Base-by-base conservation (phyloP, 2,888 invertebrate species). In the Bombylius discolor region DNA sequence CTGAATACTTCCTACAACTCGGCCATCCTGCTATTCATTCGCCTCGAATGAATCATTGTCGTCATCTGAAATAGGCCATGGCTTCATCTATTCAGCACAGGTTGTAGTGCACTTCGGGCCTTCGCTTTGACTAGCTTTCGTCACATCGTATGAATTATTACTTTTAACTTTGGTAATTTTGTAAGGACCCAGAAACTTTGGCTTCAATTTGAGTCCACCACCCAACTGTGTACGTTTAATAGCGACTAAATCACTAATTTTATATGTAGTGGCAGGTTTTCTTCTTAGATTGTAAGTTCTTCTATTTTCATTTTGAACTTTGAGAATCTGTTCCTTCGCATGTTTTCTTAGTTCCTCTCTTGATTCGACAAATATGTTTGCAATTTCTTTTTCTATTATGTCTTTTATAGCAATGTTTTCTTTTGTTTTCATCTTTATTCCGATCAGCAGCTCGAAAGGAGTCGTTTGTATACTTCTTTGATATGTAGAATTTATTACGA, bases 221-320 rank as follows among this genome's bases (percentile, higher is more conserved):
- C 66, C 68, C 54, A 66, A 66, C 53, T 71, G 69, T 0, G 68
- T 70, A n/a, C 67, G 53, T 54, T 69, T 65, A 9, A 70, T 68
- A 3, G 67, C 56, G 11, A 59, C 57, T 7, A 60, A 45, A 11
- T 60, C 59, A 9, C 56, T 50, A 23, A 50, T 42, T 13, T 44
- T 47, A 46, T 60, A 62, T 31, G 48, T 47, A 4, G 14, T 51
- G 3, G 57, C 52, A 1, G 34, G 39, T 36, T 59, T 61, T 11
- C 62, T 47, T n/a, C 49, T 53, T 33, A 46, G 44, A 46, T 61
- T 58, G 49, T 55, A 60, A 8, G 14, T 39, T 49, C 47, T 57
- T 9, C 58, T 42, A 49, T 62, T 62, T 46, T 62, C 61, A 23
- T 52, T 52, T 46, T 62, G 61, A 5, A 62, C 39, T 51, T 57